A percentile compares a stretch with the other conserved stretches of the same genome.
These are phyloP conservation scores for Aepyceros melampus DNA, from an alignment of 2,113 vertebrate species.

Conservation along the genomic window DNA sequence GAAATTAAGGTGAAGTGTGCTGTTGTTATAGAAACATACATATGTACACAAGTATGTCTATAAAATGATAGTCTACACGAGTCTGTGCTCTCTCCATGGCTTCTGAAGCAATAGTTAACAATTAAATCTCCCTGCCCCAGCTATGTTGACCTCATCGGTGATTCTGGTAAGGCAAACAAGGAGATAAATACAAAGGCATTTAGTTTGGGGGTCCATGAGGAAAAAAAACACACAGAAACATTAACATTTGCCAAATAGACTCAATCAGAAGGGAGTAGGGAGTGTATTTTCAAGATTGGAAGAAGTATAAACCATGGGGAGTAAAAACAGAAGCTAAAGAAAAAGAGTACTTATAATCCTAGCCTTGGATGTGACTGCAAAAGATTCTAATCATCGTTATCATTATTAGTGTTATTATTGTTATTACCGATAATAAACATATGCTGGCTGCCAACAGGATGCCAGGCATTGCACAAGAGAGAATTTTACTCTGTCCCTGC, in stretches of 20 bases:
- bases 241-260: constrained; percentile 75
- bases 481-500: constrained; percentile 40
- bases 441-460: constrained; percentile 41
- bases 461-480: constrained; percentile 10
- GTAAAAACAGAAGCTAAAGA: constrained; percentile 52
- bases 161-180: constrained; percentile 58
- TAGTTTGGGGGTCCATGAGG: constrained; percentile 79
- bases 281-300: constrained; percentile 70
- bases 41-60: not conserved
- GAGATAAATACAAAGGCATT: constrained; percentile 73
- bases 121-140: constrained; percentile 56
- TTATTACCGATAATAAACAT: constrained; percentile 54
- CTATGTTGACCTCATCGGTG: constrained; percentile 62
- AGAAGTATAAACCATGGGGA: constrained; percentile 63
- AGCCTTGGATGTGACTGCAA: constrained; percentile 56
- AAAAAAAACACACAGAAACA: constrained; percentile 54
- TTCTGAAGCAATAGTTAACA: constrained; percentile 72
- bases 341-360: constrained; percentile 52
- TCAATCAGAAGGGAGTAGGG: constrained; percentile 72
- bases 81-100: constrained; percentile 53
- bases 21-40: not conserved
- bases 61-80: not conserved
- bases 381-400: constrained; percentile 60
- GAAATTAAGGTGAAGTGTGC: not conserved
- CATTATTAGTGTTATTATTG: constrained; percentile 60